Conservation (phyloP, 2,888 invertebrate genomes). For the Athripsodes cinereus region DNA sequence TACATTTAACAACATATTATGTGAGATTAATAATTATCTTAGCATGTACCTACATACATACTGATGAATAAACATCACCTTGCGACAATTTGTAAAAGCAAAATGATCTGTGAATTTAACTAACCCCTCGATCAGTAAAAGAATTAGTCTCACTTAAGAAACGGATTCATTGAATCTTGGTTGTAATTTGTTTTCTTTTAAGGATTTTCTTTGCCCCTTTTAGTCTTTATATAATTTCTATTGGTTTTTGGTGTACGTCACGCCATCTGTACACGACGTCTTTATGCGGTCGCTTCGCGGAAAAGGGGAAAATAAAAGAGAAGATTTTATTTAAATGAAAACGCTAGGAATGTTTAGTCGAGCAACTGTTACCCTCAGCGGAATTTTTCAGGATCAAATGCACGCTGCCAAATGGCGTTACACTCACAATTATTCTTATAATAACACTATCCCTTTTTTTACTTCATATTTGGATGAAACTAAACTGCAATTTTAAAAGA, state of each 20-base stretch:
- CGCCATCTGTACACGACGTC: conserved; percentile 13
- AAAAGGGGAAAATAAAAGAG: background rate
- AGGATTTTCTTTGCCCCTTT: background rate
- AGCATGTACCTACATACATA: too few species aligned
- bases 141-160: too few species aligned
- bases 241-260: background rate
- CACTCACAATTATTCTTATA: background rate
- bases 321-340: conserved; percentile 16
- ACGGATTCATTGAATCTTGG: background rate
- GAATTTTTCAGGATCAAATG: conserved; percentile 13
- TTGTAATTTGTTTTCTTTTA: conserved; percentile 2
- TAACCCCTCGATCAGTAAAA: background rate
- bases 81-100: too few species aligned
- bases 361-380: conserved; percentile 13
- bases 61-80: too few species aligned
- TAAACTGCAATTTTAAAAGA: too few species aligned
- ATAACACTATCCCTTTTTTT: background rate
- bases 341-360: conserved; percentile 12
- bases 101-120: background rate
- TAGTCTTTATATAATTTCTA: background rate
- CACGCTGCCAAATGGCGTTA: background rate
- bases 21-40: too few species aligned
- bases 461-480: too few species aligned
- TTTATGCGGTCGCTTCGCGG: conserved; percentile 7
- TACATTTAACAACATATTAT: too few species aligned